Base-by-base conservation (phyloP, 2,888 invertebrate species). In the Acleris cristana region DNA sequence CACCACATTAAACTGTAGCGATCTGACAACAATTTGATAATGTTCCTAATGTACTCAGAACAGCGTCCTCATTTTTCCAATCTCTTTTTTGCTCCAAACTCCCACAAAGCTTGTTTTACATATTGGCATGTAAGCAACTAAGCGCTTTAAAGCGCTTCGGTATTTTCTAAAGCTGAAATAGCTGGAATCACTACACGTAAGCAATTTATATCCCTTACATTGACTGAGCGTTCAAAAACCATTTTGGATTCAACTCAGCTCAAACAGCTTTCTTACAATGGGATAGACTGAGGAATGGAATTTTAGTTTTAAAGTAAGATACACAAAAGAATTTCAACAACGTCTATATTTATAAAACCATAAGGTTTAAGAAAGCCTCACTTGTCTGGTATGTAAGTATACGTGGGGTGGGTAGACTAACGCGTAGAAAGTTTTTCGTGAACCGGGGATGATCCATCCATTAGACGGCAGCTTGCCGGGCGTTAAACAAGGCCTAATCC, bases 231-330 rank as follows among this genome's bases (percentile, higher is more conserved):
- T 61, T 56, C 56, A n/a, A 64, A 56, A 19, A 48, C 21, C 44
- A 62, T 67, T 67, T 58, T 40, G 52, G 48, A 67, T 67, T 67
- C 62, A 57, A 23, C 57, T 62, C 53, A 23, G 57, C 30, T 45
- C 66, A 67, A 66, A 56, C 51, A 18, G 52, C 57, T 62, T 67
- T 67, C 51, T 57, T 57, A 34, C 56, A 66, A 56, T 52, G 61
- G 56, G 30, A 66, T 57, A 66, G 61, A 62, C 52, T 14, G 53
- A 49, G 44, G 55, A 21, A 58, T 49, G 54, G 53, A 49, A 52
- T 53, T 63, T 19, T 58, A 67, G 48, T 58, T 58, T 14, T 64
- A 52, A 64, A 64, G 23, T 45, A 14, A 57, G 5, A 48, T 16
- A 6, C 16, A 18, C 18, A 2, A 64, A 51, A 40, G 3, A 14